A percentile compares a stretch with the other conserved stretches of the same genome.
phyloP scores from a whole-genome alignment of 2,113 vertebrate genomes.

The Regulus satrapa region DNA sequence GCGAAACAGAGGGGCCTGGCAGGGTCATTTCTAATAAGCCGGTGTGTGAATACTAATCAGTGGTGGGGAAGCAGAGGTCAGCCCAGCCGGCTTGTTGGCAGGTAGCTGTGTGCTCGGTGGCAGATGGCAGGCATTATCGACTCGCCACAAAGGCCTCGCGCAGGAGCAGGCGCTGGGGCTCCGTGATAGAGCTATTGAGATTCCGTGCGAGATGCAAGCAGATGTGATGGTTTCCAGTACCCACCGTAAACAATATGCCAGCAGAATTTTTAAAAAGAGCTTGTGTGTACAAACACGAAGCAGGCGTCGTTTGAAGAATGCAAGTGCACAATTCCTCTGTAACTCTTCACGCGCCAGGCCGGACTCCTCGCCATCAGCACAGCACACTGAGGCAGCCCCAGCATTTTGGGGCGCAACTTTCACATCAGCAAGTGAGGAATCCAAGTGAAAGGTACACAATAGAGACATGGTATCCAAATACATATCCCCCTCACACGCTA shows the following conservation, averaged over 20 bases:
- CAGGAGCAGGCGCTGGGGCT: constrained; percentile 67
- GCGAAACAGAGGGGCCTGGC: constrained; percentile 71
- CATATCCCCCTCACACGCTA: rapidly evolving
- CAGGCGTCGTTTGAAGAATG: constrained; percentile 57
- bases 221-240: constrained; percentile 79
- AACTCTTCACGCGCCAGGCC: constrained; percentile 15
- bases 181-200: constrained; percentile 82
- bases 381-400: neutral
- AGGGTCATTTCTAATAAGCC: constrained; percentile 81
- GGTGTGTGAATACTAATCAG: constrained; percentile 82
- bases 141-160: constrained; percentile 78
- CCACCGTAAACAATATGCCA: constrained; percentile 79
- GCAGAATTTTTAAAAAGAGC: constrained; percentile 78
- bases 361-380: neutral
- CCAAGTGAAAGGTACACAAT: neutral
- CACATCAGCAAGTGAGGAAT: neutral
- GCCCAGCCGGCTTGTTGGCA: constrained; percentile 76
- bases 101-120: constrained; percentile 82
- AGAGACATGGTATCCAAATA: neutral
- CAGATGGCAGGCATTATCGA: constrained; percentile 86
- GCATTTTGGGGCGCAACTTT: neutral
- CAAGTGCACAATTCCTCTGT: constrained; percentile 28
- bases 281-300: constrained; percentile 78
- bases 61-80: constrained; percentile 78
- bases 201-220: constrained; percentile 78